Base-by-base conservation (phyloP, 2,888 invertebrate species). In the Acanthosoma haemorrhoidale region DNA sequence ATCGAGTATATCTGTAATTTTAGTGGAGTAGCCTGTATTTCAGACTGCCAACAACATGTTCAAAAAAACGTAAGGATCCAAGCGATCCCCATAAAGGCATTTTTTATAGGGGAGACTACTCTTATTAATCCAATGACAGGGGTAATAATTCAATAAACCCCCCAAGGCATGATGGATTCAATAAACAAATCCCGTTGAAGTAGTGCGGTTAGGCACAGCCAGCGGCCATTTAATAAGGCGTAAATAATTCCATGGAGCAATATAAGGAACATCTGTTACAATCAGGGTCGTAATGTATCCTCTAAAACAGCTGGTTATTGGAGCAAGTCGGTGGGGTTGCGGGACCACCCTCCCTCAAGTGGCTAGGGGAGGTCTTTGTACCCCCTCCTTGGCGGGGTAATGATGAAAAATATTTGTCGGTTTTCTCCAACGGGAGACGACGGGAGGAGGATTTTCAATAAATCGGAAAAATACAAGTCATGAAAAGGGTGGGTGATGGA, bases 331-430 rank as follows among this genome's bases (percentile, higher is more conserved):
- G 4, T 13, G 51, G 25, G 13, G 21, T 16, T 11, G 25, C 25
- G 21, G 21, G 43, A n/a, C n/a, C n/a, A n/a, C n/a, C n/a, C n/a
- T n/a, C n/a, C n/a, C 13, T 43, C 21, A 21, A 51, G 51, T 51
- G n/a, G 9, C n/a, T 1, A 25, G 43, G 43, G 43, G 2, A 11
- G 16, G 41, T 51, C 29, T 51, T 36, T 34, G 34, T 61, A 34
- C 16, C 2, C 61, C 18, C 11, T 32, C 32, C 61, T 21, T 25
- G 11, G 41, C 41, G n/a, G 36, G n/a, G 36, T 36, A 61, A 61
- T 61, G 61, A 61, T 61, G 36, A 59, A 61, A 61, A 61, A 61
- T 61, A 61, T 61, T 61, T 61, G 61, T 61, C 61, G 34, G 61
- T 61, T 61, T 61, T 61, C 21, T 61, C 32, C 34, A 31, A 13